Evolutionary conservation across 2,113 vertebrate genomes (phyloP).

Genomic region (Leiothrix lutea): DNA sequence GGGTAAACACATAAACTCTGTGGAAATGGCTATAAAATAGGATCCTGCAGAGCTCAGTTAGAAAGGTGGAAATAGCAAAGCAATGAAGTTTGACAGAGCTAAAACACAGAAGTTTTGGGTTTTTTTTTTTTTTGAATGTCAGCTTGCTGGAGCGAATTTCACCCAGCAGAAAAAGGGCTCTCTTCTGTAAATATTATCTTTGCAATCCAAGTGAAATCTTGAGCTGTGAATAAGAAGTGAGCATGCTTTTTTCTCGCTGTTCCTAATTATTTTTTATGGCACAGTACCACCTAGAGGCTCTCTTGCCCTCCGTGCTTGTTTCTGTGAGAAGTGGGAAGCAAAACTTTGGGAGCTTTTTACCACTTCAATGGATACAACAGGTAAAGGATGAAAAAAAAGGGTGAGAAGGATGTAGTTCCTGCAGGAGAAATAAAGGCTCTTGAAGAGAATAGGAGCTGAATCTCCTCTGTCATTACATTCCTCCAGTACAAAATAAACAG

Average conservation of each 20-base stretch:
- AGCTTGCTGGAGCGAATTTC: background rate
- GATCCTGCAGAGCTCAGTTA: background rate
- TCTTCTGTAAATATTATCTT: background rate
- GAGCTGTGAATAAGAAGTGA: background rate
- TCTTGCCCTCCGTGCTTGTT: background rate
- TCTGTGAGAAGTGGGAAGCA: background rate
- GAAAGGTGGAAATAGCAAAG: background rate
- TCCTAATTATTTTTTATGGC: conserved; percentile 12
- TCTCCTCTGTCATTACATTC: background rate
- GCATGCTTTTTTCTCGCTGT: background rate
- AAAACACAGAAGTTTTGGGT: background rate
- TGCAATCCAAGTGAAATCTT: background rate
- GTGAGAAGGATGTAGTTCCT: background rate
- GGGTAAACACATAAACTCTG: background rate
- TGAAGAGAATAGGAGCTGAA: background rate
- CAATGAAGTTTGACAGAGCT: background rate
- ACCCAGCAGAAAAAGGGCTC: background rate
- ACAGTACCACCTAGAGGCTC: conserved; percentile 49
- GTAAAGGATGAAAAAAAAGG: background rate
- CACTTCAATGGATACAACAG: background rate
- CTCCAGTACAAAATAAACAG: background rate
- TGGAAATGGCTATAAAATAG: background rate
- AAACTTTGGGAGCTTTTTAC: background rate
- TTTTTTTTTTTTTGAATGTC: background rate
- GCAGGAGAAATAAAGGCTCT: background rate